phyloP scores from a whole-genome alignment of 2,797 vertebrate species.

The Denticeps clupeoides region DNA sequence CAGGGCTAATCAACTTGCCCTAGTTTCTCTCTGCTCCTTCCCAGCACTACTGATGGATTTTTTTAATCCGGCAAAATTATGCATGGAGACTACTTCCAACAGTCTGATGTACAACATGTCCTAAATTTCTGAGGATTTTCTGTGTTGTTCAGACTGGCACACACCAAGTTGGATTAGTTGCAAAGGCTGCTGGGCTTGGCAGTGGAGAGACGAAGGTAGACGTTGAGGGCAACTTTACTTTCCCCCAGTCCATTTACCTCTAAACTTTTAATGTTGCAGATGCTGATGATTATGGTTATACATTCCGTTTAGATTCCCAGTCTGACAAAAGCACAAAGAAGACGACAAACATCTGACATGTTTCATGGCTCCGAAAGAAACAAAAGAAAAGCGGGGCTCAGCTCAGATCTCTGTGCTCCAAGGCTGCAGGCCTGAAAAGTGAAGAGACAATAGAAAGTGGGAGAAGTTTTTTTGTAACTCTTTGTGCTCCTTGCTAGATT shows the following conservation, averaged over 20 bases:
- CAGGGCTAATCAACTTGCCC: conserved; percentile 25
- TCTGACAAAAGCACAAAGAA: too few species aligned
- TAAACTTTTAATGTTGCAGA: neutral
- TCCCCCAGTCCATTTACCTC: neutral
- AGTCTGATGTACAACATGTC: conserved; percentile 17
- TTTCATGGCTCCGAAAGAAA: neutral
- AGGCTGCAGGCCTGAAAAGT: neutral
- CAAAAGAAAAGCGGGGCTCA: neutral
- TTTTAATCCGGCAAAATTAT: conserved; percentile 24
- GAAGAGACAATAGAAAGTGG: neutral
- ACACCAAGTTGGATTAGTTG: neutral
- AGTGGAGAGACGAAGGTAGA: conserved; percentile 7
- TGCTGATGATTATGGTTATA: conserved; percentile 1
- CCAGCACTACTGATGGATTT: conserved; percentile 23
- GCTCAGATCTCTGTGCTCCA: neutral
- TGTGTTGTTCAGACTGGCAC: neutral
- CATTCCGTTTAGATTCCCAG: conserved; percentile 4
- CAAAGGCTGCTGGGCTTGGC: conserved; percentile 8
- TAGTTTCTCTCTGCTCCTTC: conserved; percentile 32
- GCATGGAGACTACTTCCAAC: conserved; percentile 17
- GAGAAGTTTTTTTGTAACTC: neutral
- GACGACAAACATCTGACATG: too few species aligned
- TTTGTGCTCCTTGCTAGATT: neutral
- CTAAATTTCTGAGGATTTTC: conserved; percentile 18
- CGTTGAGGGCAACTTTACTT: conserved; percentile 1